Conservation (phyloP, 2,113 vertebrate genomes). For the Mustelus asterias region DNA sequence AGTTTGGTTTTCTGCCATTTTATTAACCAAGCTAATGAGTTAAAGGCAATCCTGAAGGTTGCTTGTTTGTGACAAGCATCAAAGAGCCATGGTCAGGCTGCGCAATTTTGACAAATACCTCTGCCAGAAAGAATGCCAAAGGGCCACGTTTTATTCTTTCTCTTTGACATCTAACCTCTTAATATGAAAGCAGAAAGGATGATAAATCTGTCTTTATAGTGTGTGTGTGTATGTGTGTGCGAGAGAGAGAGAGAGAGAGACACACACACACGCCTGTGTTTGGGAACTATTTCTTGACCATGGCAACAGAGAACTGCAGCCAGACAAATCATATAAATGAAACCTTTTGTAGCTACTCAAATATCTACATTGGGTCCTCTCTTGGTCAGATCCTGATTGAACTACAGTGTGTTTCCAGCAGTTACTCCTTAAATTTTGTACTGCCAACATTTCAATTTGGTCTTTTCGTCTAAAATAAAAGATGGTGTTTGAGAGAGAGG, state of each 20-base stretch:
- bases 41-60: neutral
- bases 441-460: neutral
- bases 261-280: neutral
- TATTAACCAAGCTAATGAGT: neutral
- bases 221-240: no score
- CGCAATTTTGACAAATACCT: neutral
- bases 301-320: conserved; percentile 12
- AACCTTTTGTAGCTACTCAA: neutral
- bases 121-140: neutral
- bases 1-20: conserved; percentile 17
- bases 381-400: neutral
- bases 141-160: neutral
- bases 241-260: no score
- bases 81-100: neutral
- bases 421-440: neutral
- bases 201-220: conserved; percentile 3
- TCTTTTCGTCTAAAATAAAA: neutral
- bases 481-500: neutral
- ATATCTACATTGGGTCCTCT: neutral
- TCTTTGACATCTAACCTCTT: conserved; percentile 10
- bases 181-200: neutral
- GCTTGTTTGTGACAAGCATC: neutral
- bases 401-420: neutral
- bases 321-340: neutral
- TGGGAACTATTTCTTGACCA: neutral